Percentiles rank a stretch among this genome's conserved stretches.
Evolutionary conservation across 2,113 vertebrate genomes (phyloP).

Genomic region (Electrona antarctica): DNA sequence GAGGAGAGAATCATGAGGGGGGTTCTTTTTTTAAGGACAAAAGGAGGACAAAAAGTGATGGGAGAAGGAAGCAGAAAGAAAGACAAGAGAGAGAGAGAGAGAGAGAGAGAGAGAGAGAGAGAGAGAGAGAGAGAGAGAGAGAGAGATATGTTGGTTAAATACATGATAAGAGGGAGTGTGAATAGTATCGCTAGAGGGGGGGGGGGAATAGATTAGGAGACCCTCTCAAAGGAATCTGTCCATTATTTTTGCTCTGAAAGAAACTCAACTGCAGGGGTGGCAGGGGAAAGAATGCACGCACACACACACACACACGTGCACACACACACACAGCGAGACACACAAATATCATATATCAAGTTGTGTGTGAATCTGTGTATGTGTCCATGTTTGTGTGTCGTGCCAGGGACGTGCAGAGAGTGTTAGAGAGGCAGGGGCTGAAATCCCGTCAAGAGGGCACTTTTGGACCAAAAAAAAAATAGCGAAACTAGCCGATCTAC

Average conservation of each 20-base stretch:
- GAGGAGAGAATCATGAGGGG: slow-evolving; percentile 3
- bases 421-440: too few relatives aligned
- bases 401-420: too few relatives aligned
- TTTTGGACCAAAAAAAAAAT: too few relatives aligned
- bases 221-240: slow-evolving; percentile 65
- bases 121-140: slow-evolving; percentile 4
- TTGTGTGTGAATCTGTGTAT: slow-evolving; percentile 9
- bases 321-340: too few relatives aligned
- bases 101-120: slow-evolving; percentile 38
- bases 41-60: slow-evolving; percentile 19
- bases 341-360: background rate
- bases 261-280: slow-evolving; percentile 40
- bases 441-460: too few relatives aligned
- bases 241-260: slow-evolving; percentile 66
- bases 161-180: background rate
- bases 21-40: too few relatives aligned
- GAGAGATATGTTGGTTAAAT: slow-evolving; percentile 27
- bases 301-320: slow-evolving; percentile 24
- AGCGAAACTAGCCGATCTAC: too few relatives aligned
- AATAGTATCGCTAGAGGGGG: too few relatives aligned
- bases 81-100: slow-evolving; percentile 19
- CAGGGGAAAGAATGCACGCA: slow-evolving; percentile 7
- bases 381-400: slow-evolving; percentile 5
- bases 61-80: slow-evolving; percentile 16
- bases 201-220: slow-evolving; percentile 11